Evolutionary conservation across 2,113 vertebrate genomes (phyloP).

Genomic region (Ramphastos sulfuratus): DNA sequence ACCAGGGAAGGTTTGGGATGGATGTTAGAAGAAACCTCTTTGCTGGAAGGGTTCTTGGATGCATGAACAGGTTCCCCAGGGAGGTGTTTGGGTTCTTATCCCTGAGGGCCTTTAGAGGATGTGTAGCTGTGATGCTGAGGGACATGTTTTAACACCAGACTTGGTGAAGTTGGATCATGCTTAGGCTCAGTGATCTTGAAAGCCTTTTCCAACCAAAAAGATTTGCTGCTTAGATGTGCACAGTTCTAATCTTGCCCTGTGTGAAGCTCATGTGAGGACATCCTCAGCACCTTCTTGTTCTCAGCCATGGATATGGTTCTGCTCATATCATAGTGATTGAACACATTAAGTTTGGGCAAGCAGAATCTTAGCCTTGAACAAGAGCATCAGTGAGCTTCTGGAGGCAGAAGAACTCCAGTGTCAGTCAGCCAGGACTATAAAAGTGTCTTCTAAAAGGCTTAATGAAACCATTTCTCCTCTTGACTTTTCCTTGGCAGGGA

Average conservation of each 20-base stretch:
- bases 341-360: not conserved
- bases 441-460: not conserved
- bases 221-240: not conserved
- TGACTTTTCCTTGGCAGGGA: no score
- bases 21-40: no score
- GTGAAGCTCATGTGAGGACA: not conserved
- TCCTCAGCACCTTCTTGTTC: not conserved
- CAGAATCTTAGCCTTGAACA: not conserved
- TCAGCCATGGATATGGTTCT: not conserved
- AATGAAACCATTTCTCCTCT: not conserved
- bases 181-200: no score
- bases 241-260: not conserved
- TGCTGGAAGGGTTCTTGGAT: no score
- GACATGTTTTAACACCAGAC: no score
- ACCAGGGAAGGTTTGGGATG: no score
- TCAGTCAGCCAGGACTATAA: not conserved
- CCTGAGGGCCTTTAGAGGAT: no score
- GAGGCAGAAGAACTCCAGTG: not conserved
- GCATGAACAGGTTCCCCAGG: no score
- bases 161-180: no score
- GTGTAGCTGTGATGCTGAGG: no score
- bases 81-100: no score
- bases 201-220: no score
- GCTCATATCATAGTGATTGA: not conserved
- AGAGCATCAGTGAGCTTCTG: not conserved